Base-by-base conservation (phyloP, 30 jellyfish, hydroid and myxozoan genomes). In the Phacellophora camtschatica region DNA sequence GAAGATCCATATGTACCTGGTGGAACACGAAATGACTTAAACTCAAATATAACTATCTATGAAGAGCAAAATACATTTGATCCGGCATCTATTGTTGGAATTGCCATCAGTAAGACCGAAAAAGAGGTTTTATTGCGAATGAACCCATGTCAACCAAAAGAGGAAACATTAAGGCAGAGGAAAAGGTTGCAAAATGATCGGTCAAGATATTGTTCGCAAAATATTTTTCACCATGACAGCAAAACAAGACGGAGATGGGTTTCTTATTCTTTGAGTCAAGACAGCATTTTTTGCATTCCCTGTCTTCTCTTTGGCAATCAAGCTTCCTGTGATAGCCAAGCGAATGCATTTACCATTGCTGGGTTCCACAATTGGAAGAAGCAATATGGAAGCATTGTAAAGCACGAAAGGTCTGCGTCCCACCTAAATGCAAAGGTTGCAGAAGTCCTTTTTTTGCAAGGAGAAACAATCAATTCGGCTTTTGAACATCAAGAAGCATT, bases 341-440 rank as follows among this genome's bases (percentile, higher is more conserved):
- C 75, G 27, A 71, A 71, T 30, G 76, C 85, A 71, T 71, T 71
- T 74, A 62, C 81, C 71, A 23, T 57, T 54, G 37, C 71, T 56
- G 83, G 89, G 37, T 77, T 77, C 81, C 34, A 20, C 71, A 77
- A 56, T 71, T 77, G 89, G 89, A 77, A 77, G 59, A 77, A 57
- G 72, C 89, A 77, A 77, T 77, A 57, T 61, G 89, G 70, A 77
- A 57, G 81, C 89, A 62, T 77, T 62, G 70, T 57, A 41, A 77
- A 77, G 72, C 89, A 77, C 37, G 82, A 77, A 46, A 62, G 81
- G 81, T 77, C 89, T 58, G 70, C 33, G 39, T 77, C 32, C 62
- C 87, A 74, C 77, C 74, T 51, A 2, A 54, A 74, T 28, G 89
- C 89, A 62, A 77, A 77, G 81, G 89, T 77, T 77, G 88, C 66